Conservation (phyloP, 1,140 invertebrate species). For the Eupristina koningsbergeri region DNA sequence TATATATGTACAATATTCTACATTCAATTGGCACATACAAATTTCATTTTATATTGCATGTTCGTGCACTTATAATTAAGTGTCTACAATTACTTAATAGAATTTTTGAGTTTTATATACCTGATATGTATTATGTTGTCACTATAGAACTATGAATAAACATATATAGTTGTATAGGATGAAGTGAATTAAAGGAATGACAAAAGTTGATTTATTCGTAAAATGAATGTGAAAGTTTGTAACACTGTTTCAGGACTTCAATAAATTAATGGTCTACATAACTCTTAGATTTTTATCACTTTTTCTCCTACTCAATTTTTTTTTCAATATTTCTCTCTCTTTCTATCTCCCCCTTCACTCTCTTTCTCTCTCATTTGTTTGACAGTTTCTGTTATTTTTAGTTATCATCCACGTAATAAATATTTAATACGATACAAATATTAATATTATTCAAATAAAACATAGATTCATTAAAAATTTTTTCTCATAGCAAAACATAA, state of each 20-base stretch:
- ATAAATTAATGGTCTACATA: conserved; percentile 71
- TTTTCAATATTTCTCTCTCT: too few species aligned
- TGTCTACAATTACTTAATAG: not conserved
- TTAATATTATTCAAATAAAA: too few species aligned
- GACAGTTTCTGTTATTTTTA: not conserved
- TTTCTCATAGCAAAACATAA: too few species aligned
- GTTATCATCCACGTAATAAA: too few species aligned
- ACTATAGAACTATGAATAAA: not conserved
- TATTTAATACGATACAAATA: too few species aligned
- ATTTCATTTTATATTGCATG: not conserved
- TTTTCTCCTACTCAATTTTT: too few species aligned
- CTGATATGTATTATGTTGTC: conserved; percentile 20
- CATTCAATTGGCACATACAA: too few species aligned
- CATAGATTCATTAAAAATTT: too few species aligned
- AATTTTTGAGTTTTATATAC: not conserved
- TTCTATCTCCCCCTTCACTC: conserved; percentile 57
- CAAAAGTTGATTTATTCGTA: conserved; percentile 8
- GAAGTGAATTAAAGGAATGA: not conserved
- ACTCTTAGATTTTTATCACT: too few species aligned
- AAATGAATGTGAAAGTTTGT: conserved; percentile 70
- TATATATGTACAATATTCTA: too few species aligned
- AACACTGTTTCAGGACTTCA: conserved; percentile 60
- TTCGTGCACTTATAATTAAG: not conserved
- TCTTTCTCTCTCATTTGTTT: conserved; percentile 16
- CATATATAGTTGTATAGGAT: conserved; percentile 13